phyloP scores from a whole-genome alignment of 23 tunicate genomes.

The Phallusia fumigata region DNA sequence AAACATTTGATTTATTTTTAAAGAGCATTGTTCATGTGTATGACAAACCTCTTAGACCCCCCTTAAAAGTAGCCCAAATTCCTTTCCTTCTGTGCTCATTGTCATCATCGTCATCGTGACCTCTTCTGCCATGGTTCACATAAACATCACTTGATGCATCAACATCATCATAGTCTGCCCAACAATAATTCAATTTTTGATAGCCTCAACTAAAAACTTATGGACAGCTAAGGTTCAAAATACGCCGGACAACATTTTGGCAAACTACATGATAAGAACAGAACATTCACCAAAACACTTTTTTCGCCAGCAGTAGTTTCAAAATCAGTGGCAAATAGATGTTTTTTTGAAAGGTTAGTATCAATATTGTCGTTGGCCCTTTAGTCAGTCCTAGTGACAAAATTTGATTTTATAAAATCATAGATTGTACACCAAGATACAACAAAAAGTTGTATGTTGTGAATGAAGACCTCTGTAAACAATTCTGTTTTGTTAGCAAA shows the following conservation, averaged over 20 bases:
- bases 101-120: conserved; percentile 16
- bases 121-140: conserved; percentile 19
- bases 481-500: background rate
- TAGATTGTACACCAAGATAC: background rate
- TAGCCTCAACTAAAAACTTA: background rate
- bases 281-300: too few species aligned
- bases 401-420: background rate
- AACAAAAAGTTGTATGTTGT: background rate
- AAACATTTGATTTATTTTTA: background rate
- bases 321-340: too few species aligned
- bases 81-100: conserved; percentile 35
- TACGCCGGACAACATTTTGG: too few species aligned
- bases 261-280: too few species aligned
- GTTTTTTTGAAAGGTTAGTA: too few species aligned
- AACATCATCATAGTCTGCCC: conserved; percentile 22
- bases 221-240: too few species aligned
- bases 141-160: conserved; percentile 71
- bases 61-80: conserved; percentile 43
- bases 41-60: conserved; percentile 44
- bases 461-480: background rate
- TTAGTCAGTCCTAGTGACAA: too few species aligned
- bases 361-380: too few species aligned
- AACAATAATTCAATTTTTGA: background rate
- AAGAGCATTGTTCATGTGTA: too few species aligned
- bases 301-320: too few species aligned